Evolutionary conservation across 2,113 vertebrate species (phyloP), one percentile per base, ranked within the genome.

Genomic region (Glaucomys volans): DNA sequence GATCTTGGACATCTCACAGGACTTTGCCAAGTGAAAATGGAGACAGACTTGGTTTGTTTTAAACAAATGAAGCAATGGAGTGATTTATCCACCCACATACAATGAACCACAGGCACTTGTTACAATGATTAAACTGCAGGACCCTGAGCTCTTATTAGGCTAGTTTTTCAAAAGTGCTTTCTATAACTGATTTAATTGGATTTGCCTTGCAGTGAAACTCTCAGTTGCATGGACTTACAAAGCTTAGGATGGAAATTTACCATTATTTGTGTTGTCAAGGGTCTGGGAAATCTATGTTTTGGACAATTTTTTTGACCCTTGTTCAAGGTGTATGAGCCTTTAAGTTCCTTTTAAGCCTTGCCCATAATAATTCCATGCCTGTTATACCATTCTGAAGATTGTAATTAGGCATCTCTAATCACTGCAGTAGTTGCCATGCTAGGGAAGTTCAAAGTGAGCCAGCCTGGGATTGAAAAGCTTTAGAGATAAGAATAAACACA

Each of bases 151-250:
- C 95, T 76, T 57, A 75, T 62, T 75, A 88, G 17, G 32, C 20
- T 67, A 44, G 28, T 62, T 86, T 93, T 96, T 91, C 86, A 95
- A n/a, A 89, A 40, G 40, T 57, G 26, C 88, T 95, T 87, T 86
- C 67, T 82, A 28, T 37, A 69, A 62, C 35, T 69, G 47, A 20
- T 66, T 66, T 95, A 75, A 89, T 82, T 91, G 40, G 44, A 47
- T 95, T 93, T 85, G 74, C 62, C 10, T 93, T 82, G 40, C 54
- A 67, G 20, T 64, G 18, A 95, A 95, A 89, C 1, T 22, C 42
- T 88, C 47, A 30, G 66, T 32, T 80, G 66, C 35, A 59, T 14
- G 12, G 77, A 54, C 4, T 32, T 77, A 92, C 59, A 28, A 59
- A 59, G 62, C 75, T 86, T 82, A 13, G 50, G 88, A 32, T 44